These are phyloP conservation scores for Malurus splendens DNA, from an alignment of 2,797 vertebrate species.

Conservation along the genomic window DNA sequence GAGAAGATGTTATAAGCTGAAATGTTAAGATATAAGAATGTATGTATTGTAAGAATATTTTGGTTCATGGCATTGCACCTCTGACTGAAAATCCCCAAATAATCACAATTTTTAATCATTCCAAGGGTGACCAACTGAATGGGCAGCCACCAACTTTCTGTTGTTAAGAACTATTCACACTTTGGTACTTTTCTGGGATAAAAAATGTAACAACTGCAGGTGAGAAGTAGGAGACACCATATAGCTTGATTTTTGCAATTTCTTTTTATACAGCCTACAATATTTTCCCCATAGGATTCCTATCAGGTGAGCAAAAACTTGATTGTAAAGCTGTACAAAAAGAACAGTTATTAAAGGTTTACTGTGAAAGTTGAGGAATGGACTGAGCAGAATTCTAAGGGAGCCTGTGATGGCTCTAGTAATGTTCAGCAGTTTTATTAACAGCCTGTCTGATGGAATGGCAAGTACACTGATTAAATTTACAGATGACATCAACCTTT, in stretches of 20 bases:
- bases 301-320: background rate
- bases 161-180: background rate
- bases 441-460: background rate
- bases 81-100: background rate
- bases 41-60: background rate
- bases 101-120: background rate
- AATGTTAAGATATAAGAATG: background rate
- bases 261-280: background rate
- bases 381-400: background rate
- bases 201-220: background rate
- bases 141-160: background rate
- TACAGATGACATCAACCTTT: conserved; percentile 4
- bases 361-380: background rate
- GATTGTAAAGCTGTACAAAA: background rate
- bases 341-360: background rate
- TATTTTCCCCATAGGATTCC: background rate
- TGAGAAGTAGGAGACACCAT: background rate
- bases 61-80: background rate
- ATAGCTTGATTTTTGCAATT: background rate
- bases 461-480: background rate
- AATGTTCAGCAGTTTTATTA: conserved; percentile 15
- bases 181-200: background rate
- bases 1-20: background rate
- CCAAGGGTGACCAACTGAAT: background rate
- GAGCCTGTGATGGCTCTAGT: background rate